Base-by-base conservation (phyloP, 2,888 invertebrate species). In the Theretra japonica region DNA sequence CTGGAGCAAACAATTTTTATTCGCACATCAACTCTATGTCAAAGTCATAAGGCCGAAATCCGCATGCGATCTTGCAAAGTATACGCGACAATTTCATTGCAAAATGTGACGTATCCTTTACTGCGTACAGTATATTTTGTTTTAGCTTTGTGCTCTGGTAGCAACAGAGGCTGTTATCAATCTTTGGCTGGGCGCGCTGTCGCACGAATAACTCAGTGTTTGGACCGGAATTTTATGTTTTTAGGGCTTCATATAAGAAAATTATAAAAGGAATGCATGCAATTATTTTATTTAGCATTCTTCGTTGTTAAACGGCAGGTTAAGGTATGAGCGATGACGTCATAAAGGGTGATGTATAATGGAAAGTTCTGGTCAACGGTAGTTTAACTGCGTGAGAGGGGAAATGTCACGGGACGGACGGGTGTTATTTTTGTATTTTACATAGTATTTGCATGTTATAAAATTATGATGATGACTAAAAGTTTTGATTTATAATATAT, bases 121-220 rank as follows among this genome's bases (percentile, higher is more conserved):
- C 17, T 48, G 65, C 48, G 48, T 41, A 65, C 7, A 48, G 65
- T 65, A 23, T 65, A 48, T 48, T 65, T 65, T 23, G 8, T 17
- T 23, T 48, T 48, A 23, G 23, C 5, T 3, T 15, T 11, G n/a
- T 2, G 11, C 19, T 19, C 25, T 33, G 53, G 8, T 71, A 41
- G 70, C 65, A 71, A 71, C 70, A 65, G 56, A 53, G 33, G 68
- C 71, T 73, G 70, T 69, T 73, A 56, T 71, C 70, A 71, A 65
- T 68, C 69, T 72, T 82, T 80, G 79, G 80, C 79, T 77, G 76
- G 77, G 73, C 70, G 68, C 73, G 73, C 76, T 76, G 80, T 79
- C 78, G 76, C 79, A 80, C 75, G 76, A 56, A 70, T 53, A 56
- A 33, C 70, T 62, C 62, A 59, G 28, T 30, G 62, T 70, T 41